Percentiles rank a stretch among this genome's conserved stretches.
Evolutionary conservation across 2,888 invertebrate species (phyloP).

Genomic region (Dicyrtomina minuta): DNA sequence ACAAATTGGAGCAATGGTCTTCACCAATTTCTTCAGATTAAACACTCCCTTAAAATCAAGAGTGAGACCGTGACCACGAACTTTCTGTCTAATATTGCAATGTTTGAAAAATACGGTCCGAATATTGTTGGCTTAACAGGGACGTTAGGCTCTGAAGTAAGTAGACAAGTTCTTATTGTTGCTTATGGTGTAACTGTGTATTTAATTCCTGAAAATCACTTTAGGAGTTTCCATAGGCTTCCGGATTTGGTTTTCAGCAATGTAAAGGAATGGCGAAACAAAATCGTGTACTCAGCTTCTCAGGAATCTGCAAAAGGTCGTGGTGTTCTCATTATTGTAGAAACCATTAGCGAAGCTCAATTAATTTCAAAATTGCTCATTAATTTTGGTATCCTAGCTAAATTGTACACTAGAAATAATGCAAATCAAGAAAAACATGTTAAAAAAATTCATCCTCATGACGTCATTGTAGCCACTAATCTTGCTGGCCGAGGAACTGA

Average conservation of each 20-base stretch:
- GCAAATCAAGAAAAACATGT: slow-evolving; percentile 33
- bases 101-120: slow-evolving; percentile 31
- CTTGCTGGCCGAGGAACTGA: slow-evolving; percentile 44
- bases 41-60: slow-evolving; percentile 32
- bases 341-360: too few species aligned
- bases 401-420: slow-evolving; percentile 33
- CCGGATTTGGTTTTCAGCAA: background rate
- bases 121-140: slow-evolving; percentile 38
- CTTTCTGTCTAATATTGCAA: slow-evolving; percentile 37
- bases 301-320: slow-evolving; percentile 21
- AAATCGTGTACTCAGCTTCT: slow-evolving; percentile 5
- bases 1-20: slow-evolving; percentile 40
- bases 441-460: slow-evolving; percentile 28
- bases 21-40: slow-evolving; percentile 43
- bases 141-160: slow-evolving; percentile 34
- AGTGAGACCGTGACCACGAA: slow-evolving; percentile 39
- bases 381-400: too few species aligned
- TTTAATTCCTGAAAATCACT: slow-evolving; percentile 26
- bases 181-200: slow-evolving; percentile 28
- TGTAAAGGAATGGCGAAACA: slow-evolving; percentile 23
- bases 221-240: slow-evolving; percentile 13
- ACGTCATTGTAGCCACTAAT: slow-evolving; percentile 41
- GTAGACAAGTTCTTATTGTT: background rate
- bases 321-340: slow-evolving; percentile 37
- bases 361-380: too few species aligned